Conservation (phyloP, 2,797 vertebrate species). For the Xenops minutus region DNA sequence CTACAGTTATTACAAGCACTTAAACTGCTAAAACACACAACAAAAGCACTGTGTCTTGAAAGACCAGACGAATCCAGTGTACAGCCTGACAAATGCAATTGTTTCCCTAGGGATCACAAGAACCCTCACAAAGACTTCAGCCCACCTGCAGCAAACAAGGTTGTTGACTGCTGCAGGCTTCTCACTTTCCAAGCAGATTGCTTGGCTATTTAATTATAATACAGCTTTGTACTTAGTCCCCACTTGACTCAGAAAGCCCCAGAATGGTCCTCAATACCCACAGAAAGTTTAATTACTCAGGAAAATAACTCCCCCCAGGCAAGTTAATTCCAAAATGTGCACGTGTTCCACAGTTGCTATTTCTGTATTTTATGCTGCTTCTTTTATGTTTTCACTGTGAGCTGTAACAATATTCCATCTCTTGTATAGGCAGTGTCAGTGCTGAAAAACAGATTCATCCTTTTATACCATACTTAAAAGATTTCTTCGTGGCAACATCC, state of each 20-base stretch:
- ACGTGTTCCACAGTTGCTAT: neutral
- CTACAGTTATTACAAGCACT: neutral
- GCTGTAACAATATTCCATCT: neutral
- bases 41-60: neutral
- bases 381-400: neutral
- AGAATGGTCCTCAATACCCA: constrained; percentile 13
- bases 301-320: neutral
- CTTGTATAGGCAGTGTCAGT: neutral
- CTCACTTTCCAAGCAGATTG: neutral
- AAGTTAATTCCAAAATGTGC: neutral
- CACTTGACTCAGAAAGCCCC: constrained; percentile 9
- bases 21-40: neutral
- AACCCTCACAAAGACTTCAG: neutral
- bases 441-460: constrained; percentile 4
- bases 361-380: neutral
- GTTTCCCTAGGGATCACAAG: neutral
- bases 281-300: constrained; percentile 36
- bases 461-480: neutral
- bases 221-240: neutral
- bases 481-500: neutral
- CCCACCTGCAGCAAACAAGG: constrained; percentile 23
- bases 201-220: constrained; percentile 5
- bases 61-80: neutral
- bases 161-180: neutral
- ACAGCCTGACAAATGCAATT: neutral